phyloP scores from a whole-genome alignment of 2,888 invertebrate species.

The Napeogenes sylphis region DNA sequence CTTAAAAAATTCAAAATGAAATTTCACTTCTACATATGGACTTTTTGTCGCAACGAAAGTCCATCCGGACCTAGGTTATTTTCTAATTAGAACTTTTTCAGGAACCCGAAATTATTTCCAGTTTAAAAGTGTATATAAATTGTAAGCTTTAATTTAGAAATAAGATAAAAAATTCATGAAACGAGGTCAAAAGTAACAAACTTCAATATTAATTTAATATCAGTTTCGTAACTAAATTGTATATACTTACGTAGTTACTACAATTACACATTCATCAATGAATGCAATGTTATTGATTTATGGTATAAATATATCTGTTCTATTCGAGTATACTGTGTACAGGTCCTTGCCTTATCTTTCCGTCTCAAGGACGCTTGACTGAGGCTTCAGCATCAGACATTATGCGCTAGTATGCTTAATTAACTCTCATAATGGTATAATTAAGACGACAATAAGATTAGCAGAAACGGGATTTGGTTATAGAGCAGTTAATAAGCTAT shows the following conservation, averaged over 20 bases:
- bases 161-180: too few relatives aligned
- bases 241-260: background rate
- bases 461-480: conserved; percentile 15
- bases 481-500: conserved; percentile 15
- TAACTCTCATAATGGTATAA: conserved; percentile 34
- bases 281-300: conserved; percentile 12
- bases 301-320: conserved; percentile 18
- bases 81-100: too few relatives aligned
- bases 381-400: conserved; percentile 20
- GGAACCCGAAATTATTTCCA: too few relatives aligned
- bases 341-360: conserved; percentile 32
- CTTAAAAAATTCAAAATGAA: too few relatives aligned
- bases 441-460: conserved; percentile 28
- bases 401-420: conserved; percentile 34
- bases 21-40: too few relatives aligned
- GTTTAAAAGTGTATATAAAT: too few relatives aligned
- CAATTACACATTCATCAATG: conserved; percentile 5
- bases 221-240: background rate
- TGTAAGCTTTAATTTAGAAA: too few relatives aligned
- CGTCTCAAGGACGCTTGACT: conserved; percentile 30
- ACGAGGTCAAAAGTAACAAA: too few relatives aligned
- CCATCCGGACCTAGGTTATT: too few relatives aligned
- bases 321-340: conserved; percentile 23
- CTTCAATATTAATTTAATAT: too few relatives aligned
- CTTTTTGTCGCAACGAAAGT: too few relatives aligned